Percentiles rank a stretch among this genome's conserved stretches.
phyloP scores from a whole-genome alignment of 37 sponge, comb jelly and placozoan genomes.

The Spongilla lacustris region DNA sequence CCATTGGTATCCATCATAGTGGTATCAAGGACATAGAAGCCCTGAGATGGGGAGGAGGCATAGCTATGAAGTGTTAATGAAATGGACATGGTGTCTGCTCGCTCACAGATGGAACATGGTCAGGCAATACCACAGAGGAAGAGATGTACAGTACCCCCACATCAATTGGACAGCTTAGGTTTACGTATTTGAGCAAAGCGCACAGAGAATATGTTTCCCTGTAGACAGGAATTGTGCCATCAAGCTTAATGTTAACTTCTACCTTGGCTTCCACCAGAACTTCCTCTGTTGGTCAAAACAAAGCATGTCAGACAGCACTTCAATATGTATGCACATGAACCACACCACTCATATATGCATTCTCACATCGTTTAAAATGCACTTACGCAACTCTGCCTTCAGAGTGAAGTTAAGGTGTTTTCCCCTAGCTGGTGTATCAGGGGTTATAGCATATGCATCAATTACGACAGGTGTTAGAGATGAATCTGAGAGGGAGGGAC shows the following conservation, averaged over 20 bases:
- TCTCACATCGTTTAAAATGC: neutral
- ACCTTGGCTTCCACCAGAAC: conserved; percentile 1
- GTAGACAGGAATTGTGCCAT: conserved; percentile 2
- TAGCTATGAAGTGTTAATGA: too few species aligned
- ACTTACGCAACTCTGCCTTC: neutral
- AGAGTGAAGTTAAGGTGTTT: neutral
- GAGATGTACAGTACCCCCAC: conserved; percentile 7
- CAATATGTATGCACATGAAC: neutral
- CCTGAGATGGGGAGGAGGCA: neutral
- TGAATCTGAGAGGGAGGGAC: neutral
- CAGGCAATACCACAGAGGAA: conserved; percentile 2
- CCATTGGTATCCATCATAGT: neutral
- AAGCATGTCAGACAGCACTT: too few species aligned
- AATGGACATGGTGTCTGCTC: too few species aligned
- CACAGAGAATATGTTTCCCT: conserved; percentile 46
- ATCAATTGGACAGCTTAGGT: conserved; percentile 32
- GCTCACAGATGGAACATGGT: conserved; percentile 2
- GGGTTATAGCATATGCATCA: neutral
- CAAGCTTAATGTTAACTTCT: conserved; percentile 11
- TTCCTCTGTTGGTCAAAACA: too few species aligned
- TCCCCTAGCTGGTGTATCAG: neutral
- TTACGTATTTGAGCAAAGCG: neutral
- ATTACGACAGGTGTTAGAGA: neutral
- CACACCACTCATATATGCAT: neutral
- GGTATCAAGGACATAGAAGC: neutral